A percentile compares a stretch with the other conserved stretches of the same genome.
Conservation (phyloP, 2,888 invertebrate genomes). For the Eristalis arbustorum region DNA sequence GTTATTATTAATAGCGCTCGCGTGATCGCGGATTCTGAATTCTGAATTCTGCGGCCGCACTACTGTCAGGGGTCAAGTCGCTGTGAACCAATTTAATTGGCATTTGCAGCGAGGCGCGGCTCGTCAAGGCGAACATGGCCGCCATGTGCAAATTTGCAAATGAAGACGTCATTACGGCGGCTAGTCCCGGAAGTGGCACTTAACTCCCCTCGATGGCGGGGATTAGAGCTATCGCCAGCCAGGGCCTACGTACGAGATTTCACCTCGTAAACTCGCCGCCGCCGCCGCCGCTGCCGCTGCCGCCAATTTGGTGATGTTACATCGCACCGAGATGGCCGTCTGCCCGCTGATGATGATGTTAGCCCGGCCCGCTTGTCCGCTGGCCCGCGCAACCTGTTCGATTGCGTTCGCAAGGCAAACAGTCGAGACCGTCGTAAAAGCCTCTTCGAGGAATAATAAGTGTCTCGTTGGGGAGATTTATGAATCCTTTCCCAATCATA, state of each 20-base stretch:
- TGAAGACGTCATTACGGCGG: conserved; percentile 43
- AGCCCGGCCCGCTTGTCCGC: neutral
- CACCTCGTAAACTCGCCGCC: conserved; percentile 61
- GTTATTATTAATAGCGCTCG: conserved; percentile 68
- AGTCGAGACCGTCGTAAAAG: conserved; percentile 34
- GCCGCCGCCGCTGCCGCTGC: neutral
- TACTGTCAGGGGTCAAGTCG: conserved; percentile 63
- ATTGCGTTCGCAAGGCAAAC: conserved; percentile 1
- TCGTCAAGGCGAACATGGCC: conserved; percentile 39
- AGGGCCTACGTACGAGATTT: conserved; percentile 40
- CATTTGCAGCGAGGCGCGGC: conserved; percentile 62
- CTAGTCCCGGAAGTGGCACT: conserved; percentile 51
- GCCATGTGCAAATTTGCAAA: conserved; percentile 46
- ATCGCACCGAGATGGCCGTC: neutral
- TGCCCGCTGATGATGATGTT: conserved; percentile 61
- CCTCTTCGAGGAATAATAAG: conserved; percentile 55
- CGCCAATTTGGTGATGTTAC: neutral
- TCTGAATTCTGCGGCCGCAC: conserved; percentile 35
- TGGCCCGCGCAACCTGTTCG: neutral
- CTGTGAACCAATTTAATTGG: conserved; percentile 70
- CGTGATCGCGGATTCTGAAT: conserved; percentile 59
- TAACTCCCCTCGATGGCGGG: neutral
- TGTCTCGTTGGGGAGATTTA: conserved; percentile 69
- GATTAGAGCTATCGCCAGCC: neutral
- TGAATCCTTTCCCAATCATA: conserved; percentile 70